These are phyloP conservation scores for Zoanthus gigantus DNA, from an alignment of 92 coral and sea anemone genomes.

Conservation along the genomic window DNA sequence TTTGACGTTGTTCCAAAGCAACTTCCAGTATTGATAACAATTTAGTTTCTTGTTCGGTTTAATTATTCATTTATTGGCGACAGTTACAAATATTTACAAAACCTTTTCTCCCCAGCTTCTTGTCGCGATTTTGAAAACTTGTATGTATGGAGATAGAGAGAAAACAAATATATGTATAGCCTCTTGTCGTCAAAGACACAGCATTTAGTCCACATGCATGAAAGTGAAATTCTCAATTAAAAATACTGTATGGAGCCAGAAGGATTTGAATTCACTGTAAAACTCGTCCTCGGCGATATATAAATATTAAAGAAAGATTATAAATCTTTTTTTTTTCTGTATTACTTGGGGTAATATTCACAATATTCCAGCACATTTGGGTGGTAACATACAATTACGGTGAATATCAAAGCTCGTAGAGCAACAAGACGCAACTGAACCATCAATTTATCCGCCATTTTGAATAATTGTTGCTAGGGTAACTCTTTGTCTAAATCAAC, in stretches of 20 bases:
- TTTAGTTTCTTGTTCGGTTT: neutral
- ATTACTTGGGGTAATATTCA: no score
- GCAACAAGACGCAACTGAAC: neutral
- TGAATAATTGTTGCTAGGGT: slow-evolving; percentile 34
- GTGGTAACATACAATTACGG: neutral
- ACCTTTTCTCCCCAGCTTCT: neutral
- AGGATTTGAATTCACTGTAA: no score
- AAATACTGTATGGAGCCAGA: neutral
- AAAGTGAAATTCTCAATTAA: no score
- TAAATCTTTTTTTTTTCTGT: no score
- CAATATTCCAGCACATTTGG: neutral
- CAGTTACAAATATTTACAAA: slow-evolving; percentile 5
- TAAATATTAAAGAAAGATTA: no score
- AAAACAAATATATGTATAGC: neutral
- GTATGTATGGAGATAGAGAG: neutral
- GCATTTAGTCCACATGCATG: neutral
- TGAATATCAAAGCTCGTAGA: neutral
- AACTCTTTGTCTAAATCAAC: slow-evolving; percentile 17
- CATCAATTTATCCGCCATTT: slow-evolving; percentile 31
- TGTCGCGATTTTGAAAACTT: neutral
- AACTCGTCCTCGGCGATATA: no score
- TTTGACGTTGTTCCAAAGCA: neutral
- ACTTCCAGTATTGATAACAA: neutral
- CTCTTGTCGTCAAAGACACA: neutral
- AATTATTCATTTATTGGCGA: neutral